These are phyloP conservation scores for Aythya baeri DNA, from an alignment of 2,113 vertebrate genomes.

Conservation along the genomic window DNA sequence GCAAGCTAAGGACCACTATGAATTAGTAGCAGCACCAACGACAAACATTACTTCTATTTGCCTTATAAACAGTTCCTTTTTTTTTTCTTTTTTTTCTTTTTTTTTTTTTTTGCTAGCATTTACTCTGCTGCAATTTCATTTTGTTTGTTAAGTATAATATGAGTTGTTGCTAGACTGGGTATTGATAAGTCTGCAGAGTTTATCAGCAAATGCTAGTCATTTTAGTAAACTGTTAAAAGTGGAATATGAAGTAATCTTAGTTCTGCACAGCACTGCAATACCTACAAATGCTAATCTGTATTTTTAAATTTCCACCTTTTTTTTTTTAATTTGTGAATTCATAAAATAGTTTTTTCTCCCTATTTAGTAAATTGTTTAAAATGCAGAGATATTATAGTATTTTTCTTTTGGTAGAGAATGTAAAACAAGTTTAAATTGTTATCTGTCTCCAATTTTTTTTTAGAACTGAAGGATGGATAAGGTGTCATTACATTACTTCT, in stretches of 20 bases:
- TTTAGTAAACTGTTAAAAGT: not conserved
- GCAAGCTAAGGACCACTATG: not conserved
- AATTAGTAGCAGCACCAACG: not conserved
- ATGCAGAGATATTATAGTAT: not conserved
- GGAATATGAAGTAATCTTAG: not conserved
- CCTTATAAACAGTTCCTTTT: not conserved
- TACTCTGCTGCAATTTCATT: not conserved
- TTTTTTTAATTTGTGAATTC: not conserved
- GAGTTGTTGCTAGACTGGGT: not conserved
- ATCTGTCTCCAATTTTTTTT: not conserved
- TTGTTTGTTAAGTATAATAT: conserved; percentile 18
- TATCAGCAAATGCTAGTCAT: not conserved
- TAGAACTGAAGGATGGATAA: not conserved
- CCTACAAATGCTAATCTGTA: not conserved
- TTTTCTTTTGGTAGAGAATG: not conserved
- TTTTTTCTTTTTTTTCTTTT: not conserved
- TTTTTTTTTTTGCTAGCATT: not conserved
- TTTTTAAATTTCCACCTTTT: not conserved
- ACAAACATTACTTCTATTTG: not conserved
- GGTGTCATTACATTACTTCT: not conserved
- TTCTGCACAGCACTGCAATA: not conserved
- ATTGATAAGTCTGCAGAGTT: not conserved
- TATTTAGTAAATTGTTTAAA: not conserved
- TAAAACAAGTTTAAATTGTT: not conserved
- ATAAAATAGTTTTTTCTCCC: not conserved